phyloP scores from a whole-genome alignment of 2,113 vertebrate genomes.

The Carettochelys insculpta region DNA sequence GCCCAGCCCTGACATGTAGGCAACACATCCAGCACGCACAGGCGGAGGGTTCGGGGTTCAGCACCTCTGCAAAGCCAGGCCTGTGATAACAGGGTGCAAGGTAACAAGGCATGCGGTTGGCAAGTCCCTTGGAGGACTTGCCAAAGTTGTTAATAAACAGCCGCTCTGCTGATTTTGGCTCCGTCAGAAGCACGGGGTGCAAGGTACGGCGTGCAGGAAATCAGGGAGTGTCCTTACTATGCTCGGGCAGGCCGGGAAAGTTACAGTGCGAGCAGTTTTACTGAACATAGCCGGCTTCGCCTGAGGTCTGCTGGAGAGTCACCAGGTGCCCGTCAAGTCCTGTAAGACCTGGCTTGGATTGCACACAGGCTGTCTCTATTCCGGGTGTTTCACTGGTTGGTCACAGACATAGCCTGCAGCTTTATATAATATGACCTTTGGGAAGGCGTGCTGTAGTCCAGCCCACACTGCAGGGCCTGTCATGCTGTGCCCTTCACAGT shows the following conservation, averaged over 20 bases:
- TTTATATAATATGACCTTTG: background rate
- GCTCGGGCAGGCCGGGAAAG: background rate
- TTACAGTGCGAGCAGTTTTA: background rate
- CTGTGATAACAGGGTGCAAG: background rate
- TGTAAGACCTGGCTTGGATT: background rate
- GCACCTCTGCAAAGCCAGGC: background rate
- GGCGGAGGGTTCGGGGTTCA: background rate
- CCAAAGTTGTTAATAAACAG: background rate
- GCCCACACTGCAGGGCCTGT: background rate
- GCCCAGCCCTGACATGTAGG: no score
- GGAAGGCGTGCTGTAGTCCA: background rate
- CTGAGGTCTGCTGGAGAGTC: background rate
- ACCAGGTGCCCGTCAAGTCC: accelerated
- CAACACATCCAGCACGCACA: no score
- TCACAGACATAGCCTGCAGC: background rate
- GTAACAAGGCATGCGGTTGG: background rate
- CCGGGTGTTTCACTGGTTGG: background rate
- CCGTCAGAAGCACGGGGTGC: background rate
- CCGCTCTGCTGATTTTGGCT: background rate
- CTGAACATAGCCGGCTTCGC: background rate
- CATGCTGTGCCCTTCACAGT: background rate
- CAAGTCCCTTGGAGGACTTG: background rate
- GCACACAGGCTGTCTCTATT: background rate
- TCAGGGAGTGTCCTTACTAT: background rate
- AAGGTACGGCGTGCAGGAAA: background rate